Percentiles rank a stretch among this genome's conserved stretches.
phyloP scores from a whole-genome alignment of 2,797 vertebrate species.

The Cryptoprocta ferox region DNA sequence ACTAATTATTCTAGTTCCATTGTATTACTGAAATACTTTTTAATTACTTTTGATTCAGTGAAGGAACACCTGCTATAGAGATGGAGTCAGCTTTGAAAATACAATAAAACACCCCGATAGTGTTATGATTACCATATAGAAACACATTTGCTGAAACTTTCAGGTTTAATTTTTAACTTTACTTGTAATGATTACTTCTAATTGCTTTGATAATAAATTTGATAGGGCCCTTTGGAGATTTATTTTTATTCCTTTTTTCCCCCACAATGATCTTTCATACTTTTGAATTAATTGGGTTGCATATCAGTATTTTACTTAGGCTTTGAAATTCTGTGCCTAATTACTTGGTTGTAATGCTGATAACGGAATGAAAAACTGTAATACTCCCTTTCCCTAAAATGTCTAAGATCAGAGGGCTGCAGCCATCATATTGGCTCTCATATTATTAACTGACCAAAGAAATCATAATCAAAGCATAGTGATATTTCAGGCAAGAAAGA shows the following conservation, averaged over 20 bases:
- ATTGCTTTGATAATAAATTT: background rate
- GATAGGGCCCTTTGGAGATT: background rate
- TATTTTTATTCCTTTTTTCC: background rate
- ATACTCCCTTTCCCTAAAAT: background rate
- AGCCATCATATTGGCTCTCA: background rate
- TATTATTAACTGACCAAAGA: background rate
- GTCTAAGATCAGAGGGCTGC: background rate
- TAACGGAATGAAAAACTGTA: background rate
- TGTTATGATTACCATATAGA: background rate
- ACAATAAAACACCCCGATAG: background rate
- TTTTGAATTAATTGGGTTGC: background rate
- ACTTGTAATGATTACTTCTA: background rate
- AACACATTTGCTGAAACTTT: background rate
- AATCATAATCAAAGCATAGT: background rate
- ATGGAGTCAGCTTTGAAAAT: background rate
- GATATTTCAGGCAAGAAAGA: background rate
- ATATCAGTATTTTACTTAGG: background rate
- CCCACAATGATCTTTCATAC: background rate
- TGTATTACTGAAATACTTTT: background rate
- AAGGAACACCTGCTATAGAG: background rate
- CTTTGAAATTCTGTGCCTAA: background rate
- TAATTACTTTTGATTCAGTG: background rate
- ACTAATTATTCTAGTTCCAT: background rate
- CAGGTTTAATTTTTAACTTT: background rate
- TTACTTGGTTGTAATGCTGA: background rate